A percentile compares a stretch with the other conserved stretches of the same genome.
These are phyloP conservation scores for Ochotona princeps DNA, from an alignment of 2,113 vertebrate species.

Conservation along the genomic window DNA sequence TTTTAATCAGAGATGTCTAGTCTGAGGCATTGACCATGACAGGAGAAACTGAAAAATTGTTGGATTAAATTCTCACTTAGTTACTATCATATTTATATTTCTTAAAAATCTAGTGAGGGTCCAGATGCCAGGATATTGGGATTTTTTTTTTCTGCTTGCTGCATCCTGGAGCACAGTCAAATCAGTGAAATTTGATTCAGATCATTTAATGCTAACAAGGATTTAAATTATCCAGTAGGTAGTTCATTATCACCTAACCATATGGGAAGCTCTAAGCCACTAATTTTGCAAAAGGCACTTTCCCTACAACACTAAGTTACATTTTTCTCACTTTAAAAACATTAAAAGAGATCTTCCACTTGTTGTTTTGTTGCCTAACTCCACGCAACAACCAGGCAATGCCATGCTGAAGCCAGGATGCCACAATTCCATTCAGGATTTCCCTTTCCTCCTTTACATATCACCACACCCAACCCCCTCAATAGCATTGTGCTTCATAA, in stretches of 20 bases:
- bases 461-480: too few species aligned
- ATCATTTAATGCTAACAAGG: not conserved
- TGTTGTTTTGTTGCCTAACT: too few species aligned
- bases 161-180: not conserved
- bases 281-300: not conserved
- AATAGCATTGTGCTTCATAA: too few species aligned
- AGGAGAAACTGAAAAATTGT: not conserved
- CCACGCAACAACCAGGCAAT: too few species aligned
- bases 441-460: too few species aligned
- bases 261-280: not conserved
- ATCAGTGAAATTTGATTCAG: not conserved
- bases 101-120: not conserved
- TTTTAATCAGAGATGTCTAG: not conserved
- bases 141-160: not conserved
- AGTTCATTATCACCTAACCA: not conserved
- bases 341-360: too few species aligned
- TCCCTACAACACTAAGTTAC: not conserved
- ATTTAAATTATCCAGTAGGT: not conserved
- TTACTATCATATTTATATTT: not conserved
- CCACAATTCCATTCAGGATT: too few species aligned
- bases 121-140: not conserved
- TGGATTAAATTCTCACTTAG: not conserved
- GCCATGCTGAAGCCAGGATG: too few species aligned
- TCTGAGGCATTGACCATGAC: not conserved
- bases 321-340: too few species aligned